Base-by-base conservation (phyloP, 2,888 invertebrate genomes). In the Spisula subtruncata region DNA sequence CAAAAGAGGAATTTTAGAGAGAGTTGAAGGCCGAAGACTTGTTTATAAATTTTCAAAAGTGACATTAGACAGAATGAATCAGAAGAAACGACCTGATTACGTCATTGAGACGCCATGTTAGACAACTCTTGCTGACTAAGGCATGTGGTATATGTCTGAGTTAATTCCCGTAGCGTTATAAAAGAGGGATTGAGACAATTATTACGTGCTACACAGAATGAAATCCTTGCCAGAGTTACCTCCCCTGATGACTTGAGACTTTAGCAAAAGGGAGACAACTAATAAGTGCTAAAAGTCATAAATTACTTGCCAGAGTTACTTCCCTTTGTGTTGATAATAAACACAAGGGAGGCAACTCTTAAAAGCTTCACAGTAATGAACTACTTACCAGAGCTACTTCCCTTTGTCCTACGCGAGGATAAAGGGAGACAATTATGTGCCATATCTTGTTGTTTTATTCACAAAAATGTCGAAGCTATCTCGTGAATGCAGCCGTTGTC, bases 21-120 rank as follows among this genome's bases (percentile, higher is more conserved):
- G 96, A 66, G 96, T 96, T 6, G 95, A 96, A 83, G 96, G 96
- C 0, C 90, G 95, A 79, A 91, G 96, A 86, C 93, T 96, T 12
- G 96, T 96, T 10, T 96, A 96, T 89, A 96, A 96, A 90, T 96
- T 95, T 91, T 94, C 95, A 14, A 89, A 92, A 14, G 91, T 90
- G n/a, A 95, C 95, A 6, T 94, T 96, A 92, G 95, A 95, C 29
- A 88, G 94, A 85, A 93, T 94, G 83, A 86, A 93, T 79, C 83
- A 86, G 80, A 83, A 71, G 46, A 83, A 88, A 66, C 54, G 35
- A 1, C 18, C 75, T 25, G 32, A 32, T 75, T 75, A 35, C 29
- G 32, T 75, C 20, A 75, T 75, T 18, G 75, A 75, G 18, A 75
- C 75, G 20, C 35, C 32, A 35, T 75, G 75, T 75, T 75, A 75